phyloP scores from a whole-genome alignment of 30 jellyfish, hydroid and myxozoan species.

The Aurelia coerulea region DNA sequence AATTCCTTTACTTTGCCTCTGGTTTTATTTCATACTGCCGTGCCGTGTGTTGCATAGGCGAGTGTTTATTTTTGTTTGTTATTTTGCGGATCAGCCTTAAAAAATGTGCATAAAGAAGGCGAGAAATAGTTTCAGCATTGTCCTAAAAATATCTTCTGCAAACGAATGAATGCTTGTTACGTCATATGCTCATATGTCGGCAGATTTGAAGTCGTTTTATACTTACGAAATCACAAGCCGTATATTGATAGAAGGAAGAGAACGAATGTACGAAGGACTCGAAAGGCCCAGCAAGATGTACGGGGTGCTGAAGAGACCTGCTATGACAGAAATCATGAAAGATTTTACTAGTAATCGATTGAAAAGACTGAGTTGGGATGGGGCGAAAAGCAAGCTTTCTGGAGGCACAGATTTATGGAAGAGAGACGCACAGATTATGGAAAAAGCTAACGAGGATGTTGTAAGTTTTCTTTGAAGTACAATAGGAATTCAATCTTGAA shows the following conservation, averaged over 20 bases:
- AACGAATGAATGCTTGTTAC: constrained; percentile 17
- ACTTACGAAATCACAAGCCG: no score
- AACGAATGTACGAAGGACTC: no score
- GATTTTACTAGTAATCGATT: constrained; percentile 12
- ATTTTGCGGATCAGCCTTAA: no score
- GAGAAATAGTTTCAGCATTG: constrained; percentile 46
- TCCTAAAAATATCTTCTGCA: not conserved
- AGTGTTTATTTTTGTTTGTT: no score
- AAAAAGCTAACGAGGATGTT: not conserved
- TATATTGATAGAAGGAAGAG: no score
- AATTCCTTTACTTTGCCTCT: no score
- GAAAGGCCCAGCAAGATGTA: constrained; percentile 13
- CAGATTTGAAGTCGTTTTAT: no score
- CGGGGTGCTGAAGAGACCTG: constrained; percentile 46
- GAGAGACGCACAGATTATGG: not conserved
- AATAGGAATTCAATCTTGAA: no score
- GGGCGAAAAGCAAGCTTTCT: not conserved
- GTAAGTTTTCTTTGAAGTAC: constrained; percentile 12
- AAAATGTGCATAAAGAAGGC: constrained; percentile 17
- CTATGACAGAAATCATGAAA: constrained; percentile 32
- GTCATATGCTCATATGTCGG: constrained; percentile 3
- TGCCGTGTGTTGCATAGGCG: no score
- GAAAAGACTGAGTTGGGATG: constrained; percentile 30
- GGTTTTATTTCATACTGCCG: no score
- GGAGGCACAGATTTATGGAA: constrained; percentile 22